Percentiles rank a stretch among this genome's conserved stretches.
Conservation (phyloP, 2,113 vertebrate species). For the Parotia lawesii region DNA sequence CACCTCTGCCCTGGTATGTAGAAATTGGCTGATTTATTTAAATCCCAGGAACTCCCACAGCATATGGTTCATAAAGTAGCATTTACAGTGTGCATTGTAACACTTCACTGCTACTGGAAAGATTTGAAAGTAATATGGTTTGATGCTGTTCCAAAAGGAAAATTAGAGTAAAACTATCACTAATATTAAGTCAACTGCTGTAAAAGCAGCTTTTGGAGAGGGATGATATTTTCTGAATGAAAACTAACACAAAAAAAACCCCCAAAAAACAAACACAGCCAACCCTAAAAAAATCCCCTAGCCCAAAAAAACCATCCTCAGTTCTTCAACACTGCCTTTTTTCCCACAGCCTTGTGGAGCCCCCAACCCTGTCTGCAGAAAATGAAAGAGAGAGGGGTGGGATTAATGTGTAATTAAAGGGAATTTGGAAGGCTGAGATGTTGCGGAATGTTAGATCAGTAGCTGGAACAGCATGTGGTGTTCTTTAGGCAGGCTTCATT, state of each 20-base stretch:
- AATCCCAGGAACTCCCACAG: background rate
- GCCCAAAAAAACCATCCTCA: background rate
- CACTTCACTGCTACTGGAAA: slow-evolving; percentile 6
- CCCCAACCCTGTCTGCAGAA: slow-evolving; percentile 84
- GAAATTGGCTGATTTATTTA: slow-evolving; percentile 37
- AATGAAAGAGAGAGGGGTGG: slow-evolving; percentile 96
- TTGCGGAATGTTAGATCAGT: slow-evolving; percentile 99
- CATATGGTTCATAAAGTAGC: slow-evolving; percentile 5
- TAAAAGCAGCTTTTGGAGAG: background rate
- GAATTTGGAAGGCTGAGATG: slow-evolving; percentile 98
- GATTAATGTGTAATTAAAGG: slow-evolving; percentile 99
- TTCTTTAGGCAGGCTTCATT: slow-evolving; percentile 99
- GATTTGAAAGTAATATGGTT: background rate
- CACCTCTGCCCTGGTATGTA: slow-evolving; percentile 5
- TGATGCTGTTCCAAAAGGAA: background rate
- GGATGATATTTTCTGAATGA: background rate
- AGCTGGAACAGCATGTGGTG: slow-evolving; percentile 98
- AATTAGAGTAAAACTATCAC: background rate
- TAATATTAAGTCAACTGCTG: background rate
- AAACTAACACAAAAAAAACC: background rate
- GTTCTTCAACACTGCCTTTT: slow-evolving; percentile 70
- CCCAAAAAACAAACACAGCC: background rate
- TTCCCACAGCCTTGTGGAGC: slow-evolving; percentile 80
- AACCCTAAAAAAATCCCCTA: background rate
- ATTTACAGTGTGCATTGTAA: slow-evolving; percentile 27